phyloP scores from a whole-genome alignment of 2,797 vertebrate species.

The Champsocephalus gunnari region DNA sequence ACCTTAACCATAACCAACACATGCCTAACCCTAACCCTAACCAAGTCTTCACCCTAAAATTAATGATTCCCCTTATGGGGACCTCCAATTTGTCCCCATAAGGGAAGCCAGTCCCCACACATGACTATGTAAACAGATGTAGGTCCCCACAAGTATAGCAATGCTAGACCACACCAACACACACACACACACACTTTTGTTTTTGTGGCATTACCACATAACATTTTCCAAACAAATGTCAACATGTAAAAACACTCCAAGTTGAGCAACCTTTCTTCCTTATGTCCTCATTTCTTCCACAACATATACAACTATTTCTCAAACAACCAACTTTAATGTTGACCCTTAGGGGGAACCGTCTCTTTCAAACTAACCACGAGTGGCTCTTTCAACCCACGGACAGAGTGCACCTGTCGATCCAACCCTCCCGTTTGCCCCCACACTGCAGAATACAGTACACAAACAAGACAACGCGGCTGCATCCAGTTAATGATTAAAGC shows the following conservation, averaged over 20 bases:
- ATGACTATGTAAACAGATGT: too few relatives aligned
- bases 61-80: too few relatives aligned
- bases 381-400: constrained; percentile 30
- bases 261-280: neutral
- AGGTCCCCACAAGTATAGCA: too few relatives aligned
- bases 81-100: too few relatives aligned
- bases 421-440: constrained; percentile 1
- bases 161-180: neutral
- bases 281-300: too few relatives aligned
- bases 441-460: constrained; percentile 59
- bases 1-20: too few relatives aligned
- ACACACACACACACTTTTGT: constrained; percentile 16
- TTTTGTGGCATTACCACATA: constrained; percentile 52
- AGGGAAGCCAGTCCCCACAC: too few relatives aligned
- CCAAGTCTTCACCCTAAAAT: too few relatives aligned
- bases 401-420: constrained; percentile 50
- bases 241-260: constrained; percentile 22
- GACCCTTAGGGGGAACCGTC: constrained; percentile 6
- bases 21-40: too few relatives aligned
- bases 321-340: constrained; percentile 6
- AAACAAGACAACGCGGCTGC: constrained; percentile 60
- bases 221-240: constrained; percentile 22
- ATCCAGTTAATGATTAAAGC: constrained; percentile 79
- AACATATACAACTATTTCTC: neutral
- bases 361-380: constrained; percentile 33